Evolutionary conservation across 2,888 invertebrate genomes (phyloP).

Genomic region (Osmoderma eremita): DNA sequence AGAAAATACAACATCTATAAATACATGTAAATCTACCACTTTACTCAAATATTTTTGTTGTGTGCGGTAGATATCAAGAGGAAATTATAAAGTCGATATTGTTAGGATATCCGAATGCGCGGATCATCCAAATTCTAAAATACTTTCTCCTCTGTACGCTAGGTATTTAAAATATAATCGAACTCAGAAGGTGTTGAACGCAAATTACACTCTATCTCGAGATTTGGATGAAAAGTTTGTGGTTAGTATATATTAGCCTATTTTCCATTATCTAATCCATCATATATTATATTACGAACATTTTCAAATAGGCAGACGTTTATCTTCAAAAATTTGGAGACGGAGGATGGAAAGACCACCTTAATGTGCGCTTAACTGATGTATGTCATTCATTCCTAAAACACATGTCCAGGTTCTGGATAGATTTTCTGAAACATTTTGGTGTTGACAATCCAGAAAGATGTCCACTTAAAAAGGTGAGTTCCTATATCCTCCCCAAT

Average conservation of each 20-base stretch:
- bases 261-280: neutral
- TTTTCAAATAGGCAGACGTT: conserved; percentile 8
- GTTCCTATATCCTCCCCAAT: no score
- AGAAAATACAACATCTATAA: neutral
- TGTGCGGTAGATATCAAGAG: conserved; percentile 20
- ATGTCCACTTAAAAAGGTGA: conserved; percentile 35
- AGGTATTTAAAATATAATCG: conserved; percentile 37
- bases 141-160: conserved; percentile 35
- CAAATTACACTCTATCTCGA: conserved; percentile 33
- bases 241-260: neutral
- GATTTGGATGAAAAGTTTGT: conserved; percentile 37
- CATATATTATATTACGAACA: neutral
- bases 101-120: conserved; percentile 24
- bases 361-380: conserved; percentile 22
- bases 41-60: neutral
- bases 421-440: conserved; percentile 34
- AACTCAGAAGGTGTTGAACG: conserved; percentile 36
- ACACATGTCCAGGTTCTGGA: conserved; percentile 32
- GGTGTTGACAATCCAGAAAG: conserved; percentile 34
- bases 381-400: conserved; percentile 25
- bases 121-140: conserved; percentile 29
- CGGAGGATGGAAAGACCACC: conserved; percentile 37
- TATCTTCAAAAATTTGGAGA: conserved; percentile 35
- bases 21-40: no score
- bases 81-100: conserved; percentile 38